These are phyloP conservation scores for Rhinichthys osculus DNA, from an alignment of 2,797 vertebrate species.

Conservation along the genomic window DNA sequence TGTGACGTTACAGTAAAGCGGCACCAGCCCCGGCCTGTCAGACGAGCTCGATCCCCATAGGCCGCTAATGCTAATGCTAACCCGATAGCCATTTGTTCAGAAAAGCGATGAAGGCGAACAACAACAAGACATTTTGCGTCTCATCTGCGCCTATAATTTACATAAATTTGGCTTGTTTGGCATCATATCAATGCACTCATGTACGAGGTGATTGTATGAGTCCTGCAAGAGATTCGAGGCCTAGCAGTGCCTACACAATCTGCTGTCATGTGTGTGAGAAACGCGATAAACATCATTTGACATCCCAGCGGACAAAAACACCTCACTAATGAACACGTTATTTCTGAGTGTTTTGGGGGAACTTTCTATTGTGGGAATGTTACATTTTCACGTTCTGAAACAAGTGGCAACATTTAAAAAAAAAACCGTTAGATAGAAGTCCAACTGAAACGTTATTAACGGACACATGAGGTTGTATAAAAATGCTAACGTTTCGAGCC, in stretches of 20 bases:
- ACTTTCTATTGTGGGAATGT: not conserved
- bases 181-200: too few species aligned
- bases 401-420: not conserved
- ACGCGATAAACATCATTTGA: not conserved
- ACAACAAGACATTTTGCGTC: not conserved
- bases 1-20: too few species aligned
- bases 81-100: constrained; percentile 12
- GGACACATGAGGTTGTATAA: not conserved
- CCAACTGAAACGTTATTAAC: not conserved
- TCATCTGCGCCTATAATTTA: not conserved
- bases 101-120: not conserved
- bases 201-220: too few species aligned
- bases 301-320: not conserved
- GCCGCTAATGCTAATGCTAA: constrained; percentile 47
- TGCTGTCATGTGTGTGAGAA: not conserved
- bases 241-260: not conserved
- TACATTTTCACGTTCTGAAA: not conserved
- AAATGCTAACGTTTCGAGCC: not conserved
- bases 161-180: fast-evolving
- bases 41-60: not conserved
- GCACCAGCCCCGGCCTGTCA: not conserved
- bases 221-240: not conserved
- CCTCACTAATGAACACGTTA: too few species aligned
- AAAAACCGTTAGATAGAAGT: not conserved
- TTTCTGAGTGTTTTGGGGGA: not conserved